A percentile compares a stretch with the other conserved stretches of the same genome.
Conservation (phyloP, 2,797 vertebrate species). For the Pipistrellus nathusii region DNA sequence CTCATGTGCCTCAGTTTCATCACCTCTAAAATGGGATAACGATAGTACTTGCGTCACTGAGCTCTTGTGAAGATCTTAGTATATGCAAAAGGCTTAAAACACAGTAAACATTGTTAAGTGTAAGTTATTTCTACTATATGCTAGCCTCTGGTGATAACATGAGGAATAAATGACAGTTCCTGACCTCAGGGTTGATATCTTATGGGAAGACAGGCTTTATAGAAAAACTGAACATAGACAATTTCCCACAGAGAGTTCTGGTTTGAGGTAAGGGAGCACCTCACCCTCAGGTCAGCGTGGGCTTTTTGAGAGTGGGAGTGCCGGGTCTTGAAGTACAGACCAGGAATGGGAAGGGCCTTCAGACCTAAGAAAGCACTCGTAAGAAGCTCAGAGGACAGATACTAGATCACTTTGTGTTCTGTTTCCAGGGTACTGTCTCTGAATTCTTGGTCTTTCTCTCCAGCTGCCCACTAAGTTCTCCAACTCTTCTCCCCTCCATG, state of each 20-base stretch:
- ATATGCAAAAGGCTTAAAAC: not conserved
- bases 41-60: not conserved
- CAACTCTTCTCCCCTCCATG: not conserved
- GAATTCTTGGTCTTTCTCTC: conserved; percentile 25
- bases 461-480: not conserved
- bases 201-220: not conserved
- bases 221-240: not conserved
- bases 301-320: not conserved
- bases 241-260: not conserved
- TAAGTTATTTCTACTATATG: not conserved
- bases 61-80: not conserved
- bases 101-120: not conserved
- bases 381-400: not conserved
- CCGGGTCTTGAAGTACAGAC: not conserved
- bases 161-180: conserved; percentile 25
- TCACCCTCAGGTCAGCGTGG: not conserved
- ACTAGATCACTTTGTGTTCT: not conserved
- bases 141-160: not conserved
- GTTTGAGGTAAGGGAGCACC: not conserved
- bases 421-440: not conserved
- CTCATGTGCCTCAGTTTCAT: not conserved
- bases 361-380: not conserved
- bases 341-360: not conserved
- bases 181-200: not conserved
- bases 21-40: not conserved